Percentiles rank a stretch among this genome's conserved stretches.
These are phyloP conservation scores for Eidolon helvum DNA, from an alignment of 2,113 vertebrate genomes.

Conservation along the genomic window DNA sequence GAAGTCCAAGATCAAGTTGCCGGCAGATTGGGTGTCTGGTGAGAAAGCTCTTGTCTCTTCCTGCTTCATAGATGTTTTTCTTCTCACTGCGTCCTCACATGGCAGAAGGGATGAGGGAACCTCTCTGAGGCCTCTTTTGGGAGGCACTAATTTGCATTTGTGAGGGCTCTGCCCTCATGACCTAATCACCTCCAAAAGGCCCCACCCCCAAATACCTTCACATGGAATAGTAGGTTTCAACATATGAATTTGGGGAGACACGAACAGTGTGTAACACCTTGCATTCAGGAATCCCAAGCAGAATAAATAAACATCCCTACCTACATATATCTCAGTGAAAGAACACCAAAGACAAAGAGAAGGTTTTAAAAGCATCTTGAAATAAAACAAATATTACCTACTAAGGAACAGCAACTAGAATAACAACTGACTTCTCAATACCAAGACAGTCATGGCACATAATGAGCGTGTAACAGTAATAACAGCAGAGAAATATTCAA, in stretches of 20 bases:
- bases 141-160: not conserved
- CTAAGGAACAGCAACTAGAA: not conserved
- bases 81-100: not conserved
- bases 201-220: not conserved
- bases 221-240: not conserved
- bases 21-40: not conserved
- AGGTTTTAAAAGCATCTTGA: not conserved
- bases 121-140: not conserved
- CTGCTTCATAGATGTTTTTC: not conserved
- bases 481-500: not conserved
- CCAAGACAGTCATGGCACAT: not conserved
- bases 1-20: not conserved
- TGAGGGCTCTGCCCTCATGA: not conserved
- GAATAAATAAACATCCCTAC: not conserved
- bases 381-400: not conserved
- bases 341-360: not conserved
- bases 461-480: accelerated
- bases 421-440: not conserved
- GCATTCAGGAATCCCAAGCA: not conserved
- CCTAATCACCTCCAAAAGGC: not conserved
- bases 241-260: not conserved
- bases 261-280: no score
- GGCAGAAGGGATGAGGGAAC: not conserved
- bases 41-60: not conserved
- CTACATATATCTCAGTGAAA: not conserved